Conservation (phyloP, 2,888 invertebrate species). For the Chorisops tibialis region DNA sequence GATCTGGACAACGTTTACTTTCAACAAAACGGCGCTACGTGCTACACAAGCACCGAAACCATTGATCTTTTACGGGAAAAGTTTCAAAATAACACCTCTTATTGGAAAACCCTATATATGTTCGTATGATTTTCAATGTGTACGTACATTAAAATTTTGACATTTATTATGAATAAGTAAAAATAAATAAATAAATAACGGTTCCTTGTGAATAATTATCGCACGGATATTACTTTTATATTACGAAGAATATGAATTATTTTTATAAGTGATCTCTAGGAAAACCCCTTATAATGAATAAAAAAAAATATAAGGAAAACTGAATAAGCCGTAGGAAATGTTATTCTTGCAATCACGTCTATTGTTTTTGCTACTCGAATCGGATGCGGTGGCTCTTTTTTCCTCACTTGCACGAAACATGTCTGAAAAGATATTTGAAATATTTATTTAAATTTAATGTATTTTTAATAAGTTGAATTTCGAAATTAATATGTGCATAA, state of each 20-base stretch:
- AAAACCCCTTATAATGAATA: conserved; percentile 86
- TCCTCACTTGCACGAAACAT: conserved; percentile 81
- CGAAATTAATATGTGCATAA: neutral
- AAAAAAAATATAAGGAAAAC: conserved; percentile 94
- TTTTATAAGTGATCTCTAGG: conserved; percentile 42
- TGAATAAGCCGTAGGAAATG: conserved; percentile 89
- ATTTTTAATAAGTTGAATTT: neutral
- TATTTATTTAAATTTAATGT: neutral
- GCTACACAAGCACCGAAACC: too few relatives aligned
- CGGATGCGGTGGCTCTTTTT: conserved; percentile 89
- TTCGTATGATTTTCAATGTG: neutral
- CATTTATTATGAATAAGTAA: conserved; percentile 9
- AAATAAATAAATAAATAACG: conserved; percentile 14
- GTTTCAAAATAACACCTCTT: too few relatives aligned
- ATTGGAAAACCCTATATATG: too few relatives aligned
- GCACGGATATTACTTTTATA: conserved; percentile 2
- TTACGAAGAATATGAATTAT: conserved; percentile 4
- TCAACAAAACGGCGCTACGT: too few relatives aligned
- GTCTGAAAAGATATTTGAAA: conserved; percentile 57
- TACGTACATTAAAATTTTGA: conserved; percentile 4
- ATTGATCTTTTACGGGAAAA: too few relatives aligned
- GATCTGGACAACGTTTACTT: too few relatives aligned
- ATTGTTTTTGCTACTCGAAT: conserved; percentile 92
- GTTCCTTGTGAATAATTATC: conserved; percentile 7
- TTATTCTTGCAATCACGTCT: conserved; percentile 90